Evolutionary conservation across 1,140 invertebrate species (phyloP), one percentile per base, ranked within the genome.

Genomic region (Meloidogyne floridensis): DNA sequence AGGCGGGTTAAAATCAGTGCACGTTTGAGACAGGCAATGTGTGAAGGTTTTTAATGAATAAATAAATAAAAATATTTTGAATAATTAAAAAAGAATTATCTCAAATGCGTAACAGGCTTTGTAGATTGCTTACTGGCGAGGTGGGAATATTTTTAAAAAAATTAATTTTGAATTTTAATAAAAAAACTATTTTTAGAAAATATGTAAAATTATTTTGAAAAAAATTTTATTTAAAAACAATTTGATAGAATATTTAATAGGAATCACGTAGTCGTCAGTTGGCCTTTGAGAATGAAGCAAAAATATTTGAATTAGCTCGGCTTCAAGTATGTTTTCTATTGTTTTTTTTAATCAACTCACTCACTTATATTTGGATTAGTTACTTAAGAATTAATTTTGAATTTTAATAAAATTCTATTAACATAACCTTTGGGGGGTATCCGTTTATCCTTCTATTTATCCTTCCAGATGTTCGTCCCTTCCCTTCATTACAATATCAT

Each of bases 251-350:
- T 32, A 32, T 8, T 47, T 47, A 6, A 6, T 70, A 79, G 77
- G 77, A 79, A 43, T 79, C 77, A 9, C 47, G 69, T 32, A 18
- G 74, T 9, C 73, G 80, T 32, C 54, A 79, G 13, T 71, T 85
- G n/a, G 43, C 71, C 3, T 7, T 72, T 43, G 84, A 85, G 56
- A 86, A 85, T 71, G 77, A 79, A 53, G 84, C 54, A 65, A 84
- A 69, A n/a, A 18, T 76, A 53, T 81, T 80, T 56, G 77, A 81
- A 53, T 51, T 81, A 56, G 77, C 65, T 13, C 77, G 77, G 20
- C 77, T 79, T 18, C 77, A 79, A n/a, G 59, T 65, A 54, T 32
- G 32, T 32, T 32, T 32, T 32, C 32, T 32, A 32, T 32, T 32
- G 32, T 32, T 32, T 32, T 32, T 32, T 20, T 20, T 20, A 32